These are phyloP conservation scores for Esperia sulphurella DNA, from an alignment of 2,888 invertebrate genomes.

Conservation along the genomic window DNA sequence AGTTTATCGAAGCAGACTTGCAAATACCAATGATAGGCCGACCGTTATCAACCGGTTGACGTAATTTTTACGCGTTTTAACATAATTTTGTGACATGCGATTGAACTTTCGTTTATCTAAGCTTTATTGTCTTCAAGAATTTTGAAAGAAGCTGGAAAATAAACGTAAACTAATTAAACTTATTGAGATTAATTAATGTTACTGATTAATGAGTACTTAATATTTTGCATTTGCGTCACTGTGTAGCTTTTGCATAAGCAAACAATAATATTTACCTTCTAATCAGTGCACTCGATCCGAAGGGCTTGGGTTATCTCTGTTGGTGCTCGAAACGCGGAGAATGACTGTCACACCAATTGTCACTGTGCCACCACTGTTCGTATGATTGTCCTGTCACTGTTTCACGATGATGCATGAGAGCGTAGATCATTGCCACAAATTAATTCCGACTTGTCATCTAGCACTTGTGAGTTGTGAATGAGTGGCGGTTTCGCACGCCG, in stretches of 20 bases:
- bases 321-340: slow-evolving; percentile 69
- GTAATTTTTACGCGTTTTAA: slow-evolving; percentile 34
- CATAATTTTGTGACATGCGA: slow-evolving; percentile 29
- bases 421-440: slow-evolving; percentile 74
- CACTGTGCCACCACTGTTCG: slow-evolving; percentile 76
- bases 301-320: slow-evolving; percentile 60
- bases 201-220: background rate
- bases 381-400: slow-evolving; percentile 52
- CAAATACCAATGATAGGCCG: slow-evolving; percentile 23
- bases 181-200: too few relatives aligned
- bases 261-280: slow-evolving; percentile 68
- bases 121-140: background rate
- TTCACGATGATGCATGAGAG: slow-evolving; percentile 62
- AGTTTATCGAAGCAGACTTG: slow-evolving; percentile 28
- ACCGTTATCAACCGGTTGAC: slow-evolving; percentile 40
- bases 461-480: slow-evolving; percentile 62
- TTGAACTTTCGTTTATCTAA: slow-evolving; percentile 17
- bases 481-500: slow-evolving; percentile 28
- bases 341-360: slow-evolving; percentile 72
- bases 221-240: slow-evolving; percentile 10
- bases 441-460: slow-evolving; percentile 65
- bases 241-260: slow-evolving; percentile 8
- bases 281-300: slow-evolving; percentile 51
- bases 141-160: background rate
- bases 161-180: background rate